Conservation (phyloP, 2,113 vertebrate genomes). For the Platysteira castanea region DNA sequence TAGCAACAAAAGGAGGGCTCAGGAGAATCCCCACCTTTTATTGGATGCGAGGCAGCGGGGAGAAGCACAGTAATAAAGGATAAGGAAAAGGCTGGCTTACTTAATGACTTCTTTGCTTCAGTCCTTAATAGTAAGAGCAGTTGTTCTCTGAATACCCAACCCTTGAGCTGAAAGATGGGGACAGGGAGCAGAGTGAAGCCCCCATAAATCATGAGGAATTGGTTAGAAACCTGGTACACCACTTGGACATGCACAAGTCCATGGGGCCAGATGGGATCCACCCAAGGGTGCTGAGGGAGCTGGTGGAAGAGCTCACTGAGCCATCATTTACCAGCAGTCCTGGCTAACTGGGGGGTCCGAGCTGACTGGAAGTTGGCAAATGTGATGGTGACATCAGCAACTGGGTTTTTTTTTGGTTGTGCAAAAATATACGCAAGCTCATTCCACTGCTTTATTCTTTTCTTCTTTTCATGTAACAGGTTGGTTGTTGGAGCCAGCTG, state of each 20-base stretch:
- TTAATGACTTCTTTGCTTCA: not conserved
- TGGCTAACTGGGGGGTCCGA: not conserved
- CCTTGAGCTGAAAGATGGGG: not conserved
- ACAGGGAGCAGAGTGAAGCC: not conserved
- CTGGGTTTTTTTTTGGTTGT: not conserved
- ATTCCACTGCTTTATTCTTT: not conserved
- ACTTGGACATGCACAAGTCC: not conserved
- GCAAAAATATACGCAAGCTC: not conserved
- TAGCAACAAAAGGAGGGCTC: not conserved
- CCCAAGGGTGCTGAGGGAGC: not conserved
- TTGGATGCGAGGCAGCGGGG: accelerated
- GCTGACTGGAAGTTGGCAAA: not conserved
- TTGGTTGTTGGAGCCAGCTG: constrained; percentile 91
- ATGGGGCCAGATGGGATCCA: accelerated
- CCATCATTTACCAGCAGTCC: not conserved
- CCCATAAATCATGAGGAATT: not conserved
- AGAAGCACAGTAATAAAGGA: not conserved
- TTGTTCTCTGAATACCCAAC: not conserved
- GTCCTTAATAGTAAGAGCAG: not conserved
- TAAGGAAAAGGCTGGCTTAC: not conserved
- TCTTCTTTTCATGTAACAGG: constrained; percentile 69
- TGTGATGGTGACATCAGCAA: not conserved
- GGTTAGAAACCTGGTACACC: not conserved
- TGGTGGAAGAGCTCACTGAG: not conserved
- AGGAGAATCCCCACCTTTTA: not conserved